Base-by-base conservation (phyloP, 2,888 invertebrate species). In the Torymus tubicola region DNA sequence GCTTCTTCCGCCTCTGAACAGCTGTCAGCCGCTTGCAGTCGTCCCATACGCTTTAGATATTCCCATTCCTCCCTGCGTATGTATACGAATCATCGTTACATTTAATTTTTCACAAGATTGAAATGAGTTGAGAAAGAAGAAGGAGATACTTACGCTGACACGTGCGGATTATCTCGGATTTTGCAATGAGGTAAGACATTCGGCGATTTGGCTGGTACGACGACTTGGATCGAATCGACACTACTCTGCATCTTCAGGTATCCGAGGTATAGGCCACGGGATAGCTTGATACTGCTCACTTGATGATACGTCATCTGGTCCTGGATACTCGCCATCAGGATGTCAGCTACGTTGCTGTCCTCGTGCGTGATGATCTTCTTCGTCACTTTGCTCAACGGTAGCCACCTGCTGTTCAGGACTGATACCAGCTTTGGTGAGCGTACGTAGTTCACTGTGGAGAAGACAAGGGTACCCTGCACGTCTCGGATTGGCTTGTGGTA, bases 231-330 rank as follows among this genome's bases (percentile, higher is more conserved):
- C 81, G 97, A 94, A 90, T 99, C 99, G 77, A 99, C 97, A 1
- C 98, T 98, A 85, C 97, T 97, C 89, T 98, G 97, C 93, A 99
- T 95, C 91, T 99, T 99, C 83, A 99, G 92, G 91, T 99, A 99
- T 58, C 98, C 97, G 84, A 99, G 92, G 92, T 99, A 99, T 24
- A 99, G 93, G 0, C 99, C 99, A 52, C 95, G 94, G 1, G 95
- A 93, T 69, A 99, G 91, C 86, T 95, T 96, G 75, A 96, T 94
- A 83, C 95, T 94, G 78, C 97, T 97, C 67, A 96, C 95, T 93
- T 97, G 94, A 85, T 94, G 94, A 89, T 95, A 96, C 76, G 92
- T 91, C 85, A 93, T 93, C 91, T 96, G 96, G 82, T 96, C 97
- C 86, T 96, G 95, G 81, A 98, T 95, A 24, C 97, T 96, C 58